phyloP scores from a whole-genome alignment of 2,113 vertebrate genomes.

The Thamnophis sirtalis region DNA sequence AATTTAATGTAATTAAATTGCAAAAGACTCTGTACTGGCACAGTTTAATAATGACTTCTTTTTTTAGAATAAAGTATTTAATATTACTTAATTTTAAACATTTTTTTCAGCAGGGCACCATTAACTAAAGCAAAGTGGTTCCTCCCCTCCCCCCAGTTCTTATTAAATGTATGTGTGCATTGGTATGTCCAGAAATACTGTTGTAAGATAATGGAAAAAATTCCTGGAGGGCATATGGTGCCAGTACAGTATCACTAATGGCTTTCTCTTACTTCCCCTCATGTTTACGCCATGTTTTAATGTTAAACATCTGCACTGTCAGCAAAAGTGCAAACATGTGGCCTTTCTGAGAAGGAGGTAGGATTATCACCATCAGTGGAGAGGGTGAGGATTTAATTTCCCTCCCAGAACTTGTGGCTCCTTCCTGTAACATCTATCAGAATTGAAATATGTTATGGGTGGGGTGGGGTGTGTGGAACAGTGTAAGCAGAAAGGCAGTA shows the following conservation, averaged over 20 bases:
- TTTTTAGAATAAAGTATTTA: neutral
- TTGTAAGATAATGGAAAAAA: neutral
- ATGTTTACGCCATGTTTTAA: neutral
- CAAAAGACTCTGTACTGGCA: neutral
- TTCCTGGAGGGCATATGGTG: neutral
- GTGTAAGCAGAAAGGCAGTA: neutral
- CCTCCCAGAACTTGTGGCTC: neutral
- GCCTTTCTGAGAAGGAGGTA: neutral
- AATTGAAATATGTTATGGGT: neutral
- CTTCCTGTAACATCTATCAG: neutral
- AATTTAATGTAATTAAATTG: neutral
- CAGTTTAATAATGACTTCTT: neutral
- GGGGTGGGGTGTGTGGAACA: neutral
- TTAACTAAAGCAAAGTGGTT: neutral
- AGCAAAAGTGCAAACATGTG: neutral
- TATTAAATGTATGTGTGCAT: neutral
- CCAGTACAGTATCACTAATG: neutral
- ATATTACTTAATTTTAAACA: neutral
- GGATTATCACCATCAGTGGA: neutral
- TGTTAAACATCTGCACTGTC: neutral
- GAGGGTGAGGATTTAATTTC: neutral
- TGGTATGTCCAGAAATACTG: neutral
- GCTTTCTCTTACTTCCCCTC: neutral
- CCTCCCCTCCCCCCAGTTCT: neutral
- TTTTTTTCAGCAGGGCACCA: neutral